A percentile compares a stretch with the other conserved stretches of the same genome.
Evolutionary conservation across 2,113 vertebrate species (phyloP).

Genomic region (Oenanthe oenanthe): DNA sequence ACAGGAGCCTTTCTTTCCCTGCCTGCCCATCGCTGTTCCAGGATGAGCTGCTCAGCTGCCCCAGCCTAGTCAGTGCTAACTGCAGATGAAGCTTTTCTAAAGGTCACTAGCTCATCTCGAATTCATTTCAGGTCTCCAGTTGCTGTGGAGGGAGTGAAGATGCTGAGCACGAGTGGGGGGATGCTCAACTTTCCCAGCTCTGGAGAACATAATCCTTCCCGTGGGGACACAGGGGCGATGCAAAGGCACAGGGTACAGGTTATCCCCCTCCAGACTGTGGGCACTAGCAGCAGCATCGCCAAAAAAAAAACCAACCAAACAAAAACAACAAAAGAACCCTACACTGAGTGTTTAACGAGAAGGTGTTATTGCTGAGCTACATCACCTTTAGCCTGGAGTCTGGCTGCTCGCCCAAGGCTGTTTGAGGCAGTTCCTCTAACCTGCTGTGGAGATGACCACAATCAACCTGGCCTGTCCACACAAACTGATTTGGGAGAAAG

Average conservation of each 20-base stretch:
- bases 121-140: conserved; percentile 5
- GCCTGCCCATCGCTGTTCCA: accelerated
- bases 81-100: background rate
- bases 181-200: background rate
- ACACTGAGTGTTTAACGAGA: accelerated
- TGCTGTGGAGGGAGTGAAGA: background rate
- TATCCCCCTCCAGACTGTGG: background rate
- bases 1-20: background rate
- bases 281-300: background rate
- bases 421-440: background rate
- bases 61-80: background rate
- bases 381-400: background rate
- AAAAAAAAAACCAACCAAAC: background rate
- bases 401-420: accelerated
- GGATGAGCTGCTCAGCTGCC: background rate
- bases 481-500: background rate
- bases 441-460: accelerated
- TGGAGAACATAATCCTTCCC: background rate
- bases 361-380: background rate
- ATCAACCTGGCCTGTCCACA: background rate
- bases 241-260: background rate
- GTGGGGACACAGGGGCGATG: accelerated
- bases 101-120: background rate
- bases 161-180: background rate
- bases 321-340: background rate